Conservation (phyloP, 2,113 vertebrate genomes). For the Sporophila hypoxantha region DNA sequence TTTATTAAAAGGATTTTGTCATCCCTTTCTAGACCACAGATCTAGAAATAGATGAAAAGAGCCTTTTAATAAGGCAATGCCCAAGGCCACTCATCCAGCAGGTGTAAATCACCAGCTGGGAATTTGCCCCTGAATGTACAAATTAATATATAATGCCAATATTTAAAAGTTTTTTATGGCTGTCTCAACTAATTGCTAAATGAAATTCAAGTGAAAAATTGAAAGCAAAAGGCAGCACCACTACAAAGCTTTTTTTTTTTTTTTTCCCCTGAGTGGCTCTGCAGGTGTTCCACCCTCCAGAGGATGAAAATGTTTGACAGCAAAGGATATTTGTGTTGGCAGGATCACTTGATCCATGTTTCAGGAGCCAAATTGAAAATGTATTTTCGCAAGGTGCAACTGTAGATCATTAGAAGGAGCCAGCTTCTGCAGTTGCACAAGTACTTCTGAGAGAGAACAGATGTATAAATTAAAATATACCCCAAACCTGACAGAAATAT, state of each 20-base stretch:
- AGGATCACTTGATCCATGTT: constrained; percentile 14
- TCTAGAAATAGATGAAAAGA: background rate
- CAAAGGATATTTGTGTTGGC: constrained; percentile 28
- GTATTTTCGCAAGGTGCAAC: background rate
- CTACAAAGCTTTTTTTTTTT: background rate
- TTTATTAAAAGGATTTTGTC: background rate
- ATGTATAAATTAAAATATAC: constrained; percentile 2
- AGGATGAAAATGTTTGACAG: constrained; percentile 20
- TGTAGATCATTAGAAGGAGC: background rate
- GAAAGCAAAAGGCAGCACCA: background rate
- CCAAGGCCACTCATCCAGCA: background rate
- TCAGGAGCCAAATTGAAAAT: constrained; percentile 10
- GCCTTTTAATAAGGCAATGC: background rate
- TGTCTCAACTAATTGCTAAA: background rate
- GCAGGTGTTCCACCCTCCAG: background rate
- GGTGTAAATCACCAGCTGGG: background rate
- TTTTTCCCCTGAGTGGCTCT: background rate
- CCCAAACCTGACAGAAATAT: background rate
- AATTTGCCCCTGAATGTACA: background rate
- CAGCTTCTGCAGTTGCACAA: background rate
- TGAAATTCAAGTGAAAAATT: background rate
- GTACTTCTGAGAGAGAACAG: background rate
- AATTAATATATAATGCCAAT: background rate
- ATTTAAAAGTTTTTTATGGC: background rate
- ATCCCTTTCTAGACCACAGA: background rate